Evolutionary conservation across 2,113 vertebrate genomes (phyloP), one percentile per base, ranked within the genome.

Genomic region (Notarius quadriscutis): DNA sequence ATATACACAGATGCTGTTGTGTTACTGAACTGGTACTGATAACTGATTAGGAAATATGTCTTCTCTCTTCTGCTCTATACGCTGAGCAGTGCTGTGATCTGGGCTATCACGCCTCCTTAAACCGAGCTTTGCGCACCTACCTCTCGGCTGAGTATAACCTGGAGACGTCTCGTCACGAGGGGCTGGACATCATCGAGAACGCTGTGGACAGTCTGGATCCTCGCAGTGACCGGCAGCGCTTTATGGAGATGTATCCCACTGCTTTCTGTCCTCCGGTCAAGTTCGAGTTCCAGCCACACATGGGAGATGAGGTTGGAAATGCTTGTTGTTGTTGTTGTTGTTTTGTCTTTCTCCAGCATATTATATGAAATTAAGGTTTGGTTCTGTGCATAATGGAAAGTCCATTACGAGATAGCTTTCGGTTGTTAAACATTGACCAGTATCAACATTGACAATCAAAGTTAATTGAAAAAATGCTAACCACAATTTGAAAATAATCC

Each of bases 101-200:
- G 89, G 98, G 98, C 78, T 99, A 99, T 92, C 98, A 99, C 0
- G 97, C 98, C 89, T 99, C 97, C 93, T 94, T 99, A 91, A 99
- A 99, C 93, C 96, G 98, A 81, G 97, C 97, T 74, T 91, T 99
- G 75, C 96, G 98, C 92, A 99, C 98, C 2, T 99, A 98, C 91
- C 97, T 99, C 30, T 99, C 98, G 22, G 98, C 98, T 0, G 98
- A 99, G 80, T 99, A 99, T 93, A 99, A 99, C 93, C 96, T 99
- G 84, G 98, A 99, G 95, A 99, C 98, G 1, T 99, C 98, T n/a
- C 97, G 98, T 83, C 98, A 99, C 2, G 98, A 99, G 91, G 98
- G 98, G 48, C 95, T 99, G 55, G 98, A 99, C 94, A 99, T 99
- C 89, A 99, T 99, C 60, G 98, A 99, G 93, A 99, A 98, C 51